Base-by-base conservation (phyloP, 2,113 vertebrate genomes). In the Xenotilapia flavipinnis region DNA sequence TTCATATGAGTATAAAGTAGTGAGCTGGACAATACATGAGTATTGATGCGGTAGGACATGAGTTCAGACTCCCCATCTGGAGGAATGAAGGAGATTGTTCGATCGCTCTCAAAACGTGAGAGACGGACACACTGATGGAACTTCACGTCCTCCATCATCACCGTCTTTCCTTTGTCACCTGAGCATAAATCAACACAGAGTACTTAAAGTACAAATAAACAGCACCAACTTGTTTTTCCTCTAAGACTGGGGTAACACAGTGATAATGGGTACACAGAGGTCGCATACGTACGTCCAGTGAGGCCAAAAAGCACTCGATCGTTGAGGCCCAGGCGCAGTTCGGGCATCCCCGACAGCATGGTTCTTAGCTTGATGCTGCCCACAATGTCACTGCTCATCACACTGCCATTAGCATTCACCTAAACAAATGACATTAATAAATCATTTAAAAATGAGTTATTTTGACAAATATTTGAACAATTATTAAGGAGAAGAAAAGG, bases 111-210 rank as follows among this genome's bases (percentile, higher is more conserved):
- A 3, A 99, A 99, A 26, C 98, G 98, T 0, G 98, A 98, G 1
- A 99, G 97, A 1, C 98, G 96, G 9, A 99, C 98, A 0, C 98
- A 99, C 95, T 99, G 98, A 92, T 99, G 98, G 92, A 99, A 99
- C 90, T 98, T 99, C 3, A 99, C 98, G 0, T 99, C 98, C 88
- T 99, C 98, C 95, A 99, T 97, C 60, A 97, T 92, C 86, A 99
- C 98, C 0, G 98, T 97, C 80, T 98, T 98, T 86, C 97, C 98
- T 80, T 97, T 98, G 85, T 97, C 97, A 55, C 98, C 98, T 98
- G 91, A 85, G 62, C 47, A 86, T 40, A 92, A 36, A 51, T 60
- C 15, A 81, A 65, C 12, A 65, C 10, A 49, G 12, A 11, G 5
- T 21, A 4, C 55, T 68, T 47, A n/a, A 23, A 19, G 42, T 8